Base-by-base conservation (phyloP, 2,888 invertebrate genomes). In the Drosophila mimica region DNA sequence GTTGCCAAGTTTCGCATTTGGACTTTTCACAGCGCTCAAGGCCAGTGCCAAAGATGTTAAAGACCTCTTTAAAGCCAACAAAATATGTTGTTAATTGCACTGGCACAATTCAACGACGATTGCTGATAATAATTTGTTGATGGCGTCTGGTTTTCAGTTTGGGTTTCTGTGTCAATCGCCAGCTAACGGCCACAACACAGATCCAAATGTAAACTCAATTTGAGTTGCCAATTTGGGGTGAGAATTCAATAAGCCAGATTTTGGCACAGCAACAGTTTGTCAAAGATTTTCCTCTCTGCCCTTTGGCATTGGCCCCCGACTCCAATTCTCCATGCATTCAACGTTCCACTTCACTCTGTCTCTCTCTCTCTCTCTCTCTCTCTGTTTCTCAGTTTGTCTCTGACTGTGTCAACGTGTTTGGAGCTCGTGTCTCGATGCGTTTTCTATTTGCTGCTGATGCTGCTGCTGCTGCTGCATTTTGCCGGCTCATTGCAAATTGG, bases 401-500 rank as follows among this genome's bases (percentile, higher is more conserved):
- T 25, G 46, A 46, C 36, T 66, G 49, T 59, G 79, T 70, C 76
- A 84, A 79, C 84, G 81, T 81, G 83, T 82, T 81, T 77, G 49
- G 53, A 66, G 46, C 62, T 72, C 60, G 49, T 57, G 46, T 79
- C 58, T 72, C 52, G 58, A 49, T 59, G 68, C 70, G 68, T 67
- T 73, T 79, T 82, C 71, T 78, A 78, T 67, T 79, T 75, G 85
- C 81, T 82, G 78, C 71, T 73, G 82, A 81, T 84, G 82, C 77
- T 80, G 81, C 71, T 81, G 81, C 74, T 82, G 83, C 73, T 85
- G 81, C 79, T 76, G 88, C 81, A 82, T 84, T 86, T 88, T 89
- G 88, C 88, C 88, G 88, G 89, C 83, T 88, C 83, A 89, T 89
- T 88, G 85, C 83, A 88, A 76, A 81, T 86, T 88, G 87, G 83